Base-by-base conservation (phyloP, 2,888 invertebrate species). In the Drosophila tanythrix region DNA sequence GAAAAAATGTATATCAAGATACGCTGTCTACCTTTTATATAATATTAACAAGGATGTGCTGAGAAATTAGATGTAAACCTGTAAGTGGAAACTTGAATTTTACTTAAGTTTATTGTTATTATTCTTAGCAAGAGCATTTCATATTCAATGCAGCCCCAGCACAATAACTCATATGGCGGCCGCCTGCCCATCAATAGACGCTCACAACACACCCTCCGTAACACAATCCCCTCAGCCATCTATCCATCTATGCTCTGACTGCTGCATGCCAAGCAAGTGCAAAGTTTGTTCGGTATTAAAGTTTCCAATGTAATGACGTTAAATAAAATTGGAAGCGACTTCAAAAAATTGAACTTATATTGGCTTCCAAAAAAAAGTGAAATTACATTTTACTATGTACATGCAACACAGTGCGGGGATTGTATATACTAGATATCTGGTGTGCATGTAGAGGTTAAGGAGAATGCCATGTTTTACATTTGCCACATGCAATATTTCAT, bases 281-380 rank as follows among this genome's bases (percentile, higher is more conserved):
- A 78, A 81, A 63, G 73, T 81, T 70, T 66, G 79, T 70, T 70
- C 35, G 88, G 82, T 89, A 85, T 85, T 85, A 89, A 85, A 85
- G 88, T 89, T 84, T 85, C 85, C 88, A 60, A 75, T 73, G 78
- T 89, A 85, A 85, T 89, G 88, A 89, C 85, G 89, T 85, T 85
- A 89, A 85, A 89, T 88, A 77, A 85, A 85, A 85, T 85, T 85
- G 85, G 78, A 84, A 82, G 85, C 82, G 85, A 89, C 85, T 85
- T 89, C 74, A 76, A 84, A 82, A 85, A 89, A 85, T 85, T 88
- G 85, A 89, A 80, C 85, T 80, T 89, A 74, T 85, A 85, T 88
- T 85, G 85, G 85, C 75, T 84, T 75, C 65, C 60, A 52, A 58
- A 69, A 58, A 79, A 83, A 89, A 82, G 89, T 84, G 80, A 85